A percentile compares a stretch with the other conserved stretches of the same genome.
phyloP scores from a whole-genome alignment of 37 sponge, comb jelly and placozoan species.

The Chondrosia reniformis region DNA sequence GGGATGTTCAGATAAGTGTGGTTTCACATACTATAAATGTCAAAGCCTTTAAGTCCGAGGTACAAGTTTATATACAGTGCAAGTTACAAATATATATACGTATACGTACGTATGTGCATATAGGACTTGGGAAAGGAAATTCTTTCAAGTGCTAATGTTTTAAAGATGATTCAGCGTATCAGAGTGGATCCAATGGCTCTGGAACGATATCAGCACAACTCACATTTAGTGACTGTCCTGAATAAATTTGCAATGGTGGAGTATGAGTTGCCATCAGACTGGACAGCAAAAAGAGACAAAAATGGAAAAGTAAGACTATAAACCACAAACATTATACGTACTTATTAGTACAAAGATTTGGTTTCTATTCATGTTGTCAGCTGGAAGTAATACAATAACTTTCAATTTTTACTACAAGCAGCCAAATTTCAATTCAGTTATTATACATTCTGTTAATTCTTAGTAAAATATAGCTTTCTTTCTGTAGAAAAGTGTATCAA shows the following conservation, averaged over 20 bases:
- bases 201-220: conserved; percentile 32
- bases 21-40: too few species aligned
- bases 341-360: too few species aligned
- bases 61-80: background rate
- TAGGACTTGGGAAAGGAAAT: background rate
- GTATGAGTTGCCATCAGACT: conserved; percentile 53
- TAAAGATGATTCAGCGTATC: conserved; percentile 58
- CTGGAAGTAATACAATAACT: too few species aligned
- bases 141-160: conserved; percentile 21
- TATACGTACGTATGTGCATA: background rate
- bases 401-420: too few species aligned
- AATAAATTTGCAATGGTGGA: conserved; percentile 69
- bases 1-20: too few species aligned
- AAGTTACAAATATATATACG: background rate
- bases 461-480: too few species aligned
- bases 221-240: conserved; percentile 38
- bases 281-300: conserved; percentile 57
- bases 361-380: too few species aligned
- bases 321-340: too few species aligned
- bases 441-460: too few species aligned
- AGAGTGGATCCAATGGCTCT: conserved; percentile 45
- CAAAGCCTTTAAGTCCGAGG: too few species aligned
- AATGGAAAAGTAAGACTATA: background rate
- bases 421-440: too few species aligned
- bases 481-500: too few species aligned